These are phyloP conservation scores for Emydura subglobosa DNA, from an alignment of 2,113 vertebrate genomes.

Conservation along the genomic window DNA sequence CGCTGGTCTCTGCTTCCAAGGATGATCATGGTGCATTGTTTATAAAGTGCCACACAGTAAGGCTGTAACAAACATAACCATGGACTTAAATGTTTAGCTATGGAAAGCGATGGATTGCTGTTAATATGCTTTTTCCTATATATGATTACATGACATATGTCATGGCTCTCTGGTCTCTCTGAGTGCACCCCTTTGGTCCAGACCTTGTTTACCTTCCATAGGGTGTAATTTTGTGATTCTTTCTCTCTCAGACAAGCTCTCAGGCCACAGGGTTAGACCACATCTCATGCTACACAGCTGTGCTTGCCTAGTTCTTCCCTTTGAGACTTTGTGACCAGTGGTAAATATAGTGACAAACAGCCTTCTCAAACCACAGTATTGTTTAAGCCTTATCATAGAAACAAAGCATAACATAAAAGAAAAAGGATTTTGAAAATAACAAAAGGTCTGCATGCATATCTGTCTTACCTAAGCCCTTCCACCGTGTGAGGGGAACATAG, in stretches of 20 bases:
- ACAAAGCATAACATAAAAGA: neutral
- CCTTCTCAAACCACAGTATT: neutral
- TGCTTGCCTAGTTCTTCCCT: neutral
- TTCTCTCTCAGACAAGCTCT: neutral
- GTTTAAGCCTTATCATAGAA: neutral
- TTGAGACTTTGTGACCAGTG: neutral
- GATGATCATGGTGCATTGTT: fast-evolving
- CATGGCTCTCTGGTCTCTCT: neutral
- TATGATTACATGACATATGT: neutral
- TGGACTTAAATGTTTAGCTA: neutral
- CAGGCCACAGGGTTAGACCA: neutral
- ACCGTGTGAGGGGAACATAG: neutral
- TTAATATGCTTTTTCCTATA: neutral
- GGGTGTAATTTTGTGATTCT: neutral
- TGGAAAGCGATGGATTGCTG: neutral
- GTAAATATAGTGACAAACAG: neutral
- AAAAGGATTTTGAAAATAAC: neutral
- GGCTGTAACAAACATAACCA: neutral
- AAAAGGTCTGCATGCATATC: neutral
- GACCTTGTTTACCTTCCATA: neutral
- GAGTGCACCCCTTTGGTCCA: neutral
- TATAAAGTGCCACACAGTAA: neutral
- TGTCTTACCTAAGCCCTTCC: neutral
- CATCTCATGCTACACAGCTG: neutral
- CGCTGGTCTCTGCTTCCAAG: neutral